These are phyloP conservation scores for Pseudeuparius sepicola DNA, from an alignment of 2,888 invertebrate species.

Conservation along the genomic window DNA sequence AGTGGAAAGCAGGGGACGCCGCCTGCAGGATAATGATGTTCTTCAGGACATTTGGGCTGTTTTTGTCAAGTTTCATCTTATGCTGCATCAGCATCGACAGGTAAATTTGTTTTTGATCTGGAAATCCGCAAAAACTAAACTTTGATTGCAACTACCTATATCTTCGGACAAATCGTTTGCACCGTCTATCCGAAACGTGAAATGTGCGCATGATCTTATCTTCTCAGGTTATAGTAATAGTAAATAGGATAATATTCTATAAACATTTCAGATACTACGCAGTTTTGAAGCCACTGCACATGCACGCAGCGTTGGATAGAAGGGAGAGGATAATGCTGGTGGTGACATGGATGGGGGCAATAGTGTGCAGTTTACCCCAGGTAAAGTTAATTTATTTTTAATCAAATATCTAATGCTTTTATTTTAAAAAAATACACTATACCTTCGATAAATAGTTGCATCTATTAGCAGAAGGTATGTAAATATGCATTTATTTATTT, in stretches of 20 bases:
- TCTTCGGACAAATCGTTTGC: too few species aligned
- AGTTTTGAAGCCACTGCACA: slow-evolving; percentile 68
- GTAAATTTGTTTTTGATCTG: slow-evolving; percentile 45
- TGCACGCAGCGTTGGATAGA: slow-evolving; percentile 60
- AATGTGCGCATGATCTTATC: too few species aligned
- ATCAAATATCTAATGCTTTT: too few species aligned
- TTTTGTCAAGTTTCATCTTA: slow-evolving; percentile 77
- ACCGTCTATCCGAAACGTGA: too few species aligned
- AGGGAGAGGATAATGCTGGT: slow-evolving; percentile 69
- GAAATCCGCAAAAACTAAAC: too few species aligned
- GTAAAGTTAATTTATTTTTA: too few species aligned
- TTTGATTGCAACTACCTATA: too few species aligned
- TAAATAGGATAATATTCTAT: neutral
- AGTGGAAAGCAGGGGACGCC: slow-evolving; percentile 76
- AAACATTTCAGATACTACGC: slow-evolving; percentile 64
- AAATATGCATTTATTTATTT: slow-evolving; percentile 8
- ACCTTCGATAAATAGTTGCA: too few species aligned
- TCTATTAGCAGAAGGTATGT: too few species aligned
- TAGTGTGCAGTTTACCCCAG: slow-evolving; percentile 78
- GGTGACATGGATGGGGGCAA: slow-evolving; percentile 70
- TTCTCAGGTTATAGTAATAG: too few species aligned
- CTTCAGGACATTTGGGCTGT: slow-evolving; percentile 77
- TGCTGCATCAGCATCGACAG: slow-evolving; percentile 85
- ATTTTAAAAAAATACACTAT: too few species aligned
- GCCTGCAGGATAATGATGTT: slow-evolving; percentile 82